Percentiles rank a stretch among this genome's conserved stretches.
Evolutionary conservation across 2,797 vertebrate species (phyloP).

Genomic region (Melanogrammus aeglefinus): DNA sequence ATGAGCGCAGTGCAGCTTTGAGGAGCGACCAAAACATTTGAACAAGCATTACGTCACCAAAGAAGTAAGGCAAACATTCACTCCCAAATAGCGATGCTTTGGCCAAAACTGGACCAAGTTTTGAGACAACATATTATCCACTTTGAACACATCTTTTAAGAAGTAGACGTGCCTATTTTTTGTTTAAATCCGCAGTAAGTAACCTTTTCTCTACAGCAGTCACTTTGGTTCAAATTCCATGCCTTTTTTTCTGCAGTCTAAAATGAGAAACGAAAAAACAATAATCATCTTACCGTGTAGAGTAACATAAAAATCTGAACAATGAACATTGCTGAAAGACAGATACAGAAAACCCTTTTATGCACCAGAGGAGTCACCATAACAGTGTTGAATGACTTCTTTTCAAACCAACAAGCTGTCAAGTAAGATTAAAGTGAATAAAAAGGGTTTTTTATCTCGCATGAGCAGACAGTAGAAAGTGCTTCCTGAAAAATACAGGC

Average conservation of each 20-base stretch:
- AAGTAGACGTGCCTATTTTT: neutral
- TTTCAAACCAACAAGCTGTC: neutral
- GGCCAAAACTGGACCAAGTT: constrained; percentile 41
- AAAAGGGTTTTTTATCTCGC: neutral
- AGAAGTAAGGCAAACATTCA: constrained; percentile 40
- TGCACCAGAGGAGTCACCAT: neutral
- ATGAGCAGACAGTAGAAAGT: neutral
- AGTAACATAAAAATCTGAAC: neutral
- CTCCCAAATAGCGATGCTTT: constrained; percentile 16
- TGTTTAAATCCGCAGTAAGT: neutral
- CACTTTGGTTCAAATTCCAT: neutral
- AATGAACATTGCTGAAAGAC: neutral
- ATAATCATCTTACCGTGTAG: too few species aligned
- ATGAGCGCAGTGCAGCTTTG: constrained; percentile 26
- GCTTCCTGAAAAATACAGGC: neutral
- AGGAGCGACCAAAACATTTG: constrained; percentile 29
- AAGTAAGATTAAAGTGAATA: neutral
- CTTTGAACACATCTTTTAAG: neutral
- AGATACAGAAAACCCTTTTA: neutral
- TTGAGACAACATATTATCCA: neutral
- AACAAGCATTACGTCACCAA: constrained; percentile 39
- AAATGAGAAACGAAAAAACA: neutral
- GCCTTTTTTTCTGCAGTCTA: neutral
- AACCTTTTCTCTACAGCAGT: neutral
- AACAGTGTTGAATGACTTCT: neutral